A percentile compares a stretch with the other conserved stretches of the same genome.
These are phyloP conservation scores for Cheilosia pagana DNA, from an alignment of 2,888 invertebrate genomes.

Conservation along the genomic window DNA sequence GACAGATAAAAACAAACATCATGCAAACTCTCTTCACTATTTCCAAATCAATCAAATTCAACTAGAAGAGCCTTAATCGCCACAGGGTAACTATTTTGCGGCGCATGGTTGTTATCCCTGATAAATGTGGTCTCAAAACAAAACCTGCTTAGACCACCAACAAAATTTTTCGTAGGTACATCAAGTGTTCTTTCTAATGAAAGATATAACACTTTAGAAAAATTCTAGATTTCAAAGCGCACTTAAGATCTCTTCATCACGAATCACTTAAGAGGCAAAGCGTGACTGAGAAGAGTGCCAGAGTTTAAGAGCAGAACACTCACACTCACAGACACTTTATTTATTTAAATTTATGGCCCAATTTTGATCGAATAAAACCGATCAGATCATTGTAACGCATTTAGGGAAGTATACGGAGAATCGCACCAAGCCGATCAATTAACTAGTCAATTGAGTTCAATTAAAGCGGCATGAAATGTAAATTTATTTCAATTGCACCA, in stretches of 20 bases:
- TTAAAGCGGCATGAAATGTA: constrained; percentile 12
- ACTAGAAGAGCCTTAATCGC: too few relatives aligned
- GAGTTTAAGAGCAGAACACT: constrained; percentile 6
- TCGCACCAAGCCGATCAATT: constrained; percentile 6
- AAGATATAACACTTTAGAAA: background rate
- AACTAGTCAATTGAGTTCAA: constrained; percentile 39
- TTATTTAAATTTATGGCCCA: background rate
- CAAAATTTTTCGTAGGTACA: too few relatives aligned
- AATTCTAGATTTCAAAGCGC: background rate
- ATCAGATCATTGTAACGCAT: background rate
- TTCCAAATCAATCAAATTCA: too few relatives aligned
- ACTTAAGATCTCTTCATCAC: background rate
- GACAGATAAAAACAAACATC: too few relatives aligned
- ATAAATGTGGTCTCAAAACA: too few relatives aligned
- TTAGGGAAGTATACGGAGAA: background rate
- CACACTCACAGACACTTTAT: constrained; percentile 2
- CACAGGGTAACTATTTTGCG: too few relatives aligned
- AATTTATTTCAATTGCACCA: constrained; percentile 29
- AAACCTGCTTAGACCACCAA: too few relatives aligned
- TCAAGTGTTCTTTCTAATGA: too few relatives aligned
- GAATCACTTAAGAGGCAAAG: constrained; percentile 12
- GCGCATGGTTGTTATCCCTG: too few relatives aligned
- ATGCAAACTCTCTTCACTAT: too few relatives aligned
- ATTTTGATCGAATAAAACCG: background rate
- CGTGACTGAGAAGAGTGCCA: constrained; percentile 36